These are phyloP conservation scores for Coptodon bakossiorum DNA, from an alignment of 2,113 vertebrate species.

Conservation along the genomic window DNA sequence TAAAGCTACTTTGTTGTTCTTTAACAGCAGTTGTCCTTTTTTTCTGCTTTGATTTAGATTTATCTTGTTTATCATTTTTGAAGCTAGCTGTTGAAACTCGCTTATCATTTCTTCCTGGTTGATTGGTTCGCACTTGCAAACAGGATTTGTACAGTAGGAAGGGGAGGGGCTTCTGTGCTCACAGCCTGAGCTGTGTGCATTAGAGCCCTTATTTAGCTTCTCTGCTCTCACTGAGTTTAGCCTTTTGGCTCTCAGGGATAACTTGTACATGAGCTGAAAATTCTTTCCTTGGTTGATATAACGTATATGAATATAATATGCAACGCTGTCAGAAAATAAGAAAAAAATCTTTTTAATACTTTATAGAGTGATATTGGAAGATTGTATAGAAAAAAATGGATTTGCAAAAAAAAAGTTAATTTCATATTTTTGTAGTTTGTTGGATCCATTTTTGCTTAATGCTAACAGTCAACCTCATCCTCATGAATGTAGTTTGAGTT, in stretches of 20 bases:
- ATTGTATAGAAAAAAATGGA: not conserved
- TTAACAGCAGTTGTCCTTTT: not conserved
- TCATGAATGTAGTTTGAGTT: not conserved
- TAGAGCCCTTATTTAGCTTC: not conserved
- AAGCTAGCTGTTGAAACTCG: not conserved
- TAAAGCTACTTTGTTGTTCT: not conserved
- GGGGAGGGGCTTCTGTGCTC: not conserved
- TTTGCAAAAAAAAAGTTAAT: not conserved
- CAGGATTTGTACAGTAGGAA: not conserved
- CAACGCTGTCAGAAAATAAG: not conserved
- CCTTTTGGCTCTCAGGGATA: not conserved
- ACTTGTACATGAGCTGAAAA: not conserved
- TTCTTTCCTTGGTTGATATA: not conserved
- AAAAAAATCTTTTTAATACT: not conserved
- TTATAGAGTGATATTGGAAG: not conserved
- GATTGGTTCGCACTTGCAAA: not conserved
- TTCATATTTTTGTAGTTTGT: not conserved
- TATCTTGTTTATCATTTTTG: not conserved
- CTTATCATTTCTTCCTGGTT: not conserved
- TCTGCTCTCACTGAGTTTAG: not conserved
- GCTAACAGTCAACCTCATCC: not conserved
- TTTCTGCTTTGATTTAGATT: not conserved
- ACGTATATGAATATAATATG: not conserved
- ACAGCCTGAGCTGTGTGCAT: not conserved
- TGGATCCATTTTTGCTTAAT: not conserved